Evolutionary conservation across 2,888 invertebrate genomes (phyloP), one percentile per base, ranked within the genome.

Genomic region (Cerastis leucographa): DNA sequence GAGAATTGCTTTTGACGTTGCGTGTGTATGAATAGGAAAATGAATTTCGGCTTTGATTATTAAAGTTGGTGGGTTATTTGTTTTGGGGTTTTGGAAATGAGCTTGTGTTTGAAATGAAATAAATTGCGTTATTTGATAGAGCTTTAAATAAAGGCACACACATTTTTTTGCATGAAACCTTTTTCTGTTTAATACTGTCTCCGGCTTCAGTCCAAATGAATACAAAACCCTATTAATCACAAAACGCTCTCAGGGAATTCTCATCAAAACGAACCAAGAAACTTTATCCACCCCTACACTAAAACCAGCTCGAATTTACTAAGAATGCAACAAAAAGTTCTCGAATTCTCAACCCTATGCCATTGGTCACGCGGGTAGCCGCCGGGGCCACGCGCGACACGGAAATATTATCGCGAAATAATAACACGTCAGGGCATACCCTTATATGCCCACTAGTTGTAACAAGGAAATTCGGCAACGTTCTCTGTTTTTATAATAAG

Each of bases 351-450:
- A 85, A 19, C 86, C 85, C 84, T 85, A 44, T 6, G 17, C 9
- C 1, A 72, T 83, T 74, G 85, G 85, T 86, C 76, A 83, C 81
- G 89, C 83, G 89, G 87, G 80, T 76, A 87, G 74, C 86, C 83
- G 2, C 73, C 56, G 70, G 66, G 69, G 69, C 46, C 54, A 74
- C 85, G 86, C 40, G 86, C 65, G 44, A 8, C 35, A 8, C 56
- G 64, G 42, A 40, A 69, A n/a, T 86, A 86, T 87, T 87, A 89
- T 88, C 83, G 85, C 83, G 80, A 90, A 91, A 91, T 92, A 92
- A 92, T 90, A 92, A 91, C 89, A 90, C 89, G 88, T 90, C 88
- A 88, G 82, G 74, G 83, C 44, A 73, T 65, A 80, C 84, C 86
- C 87, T 82, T 86, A 84, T 19, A 77, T 82, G 75, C 80, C 84